Base-by-base conservation (phyloP, 1,140 invertebrate species). In the Zaprionus capensis region DNA sequence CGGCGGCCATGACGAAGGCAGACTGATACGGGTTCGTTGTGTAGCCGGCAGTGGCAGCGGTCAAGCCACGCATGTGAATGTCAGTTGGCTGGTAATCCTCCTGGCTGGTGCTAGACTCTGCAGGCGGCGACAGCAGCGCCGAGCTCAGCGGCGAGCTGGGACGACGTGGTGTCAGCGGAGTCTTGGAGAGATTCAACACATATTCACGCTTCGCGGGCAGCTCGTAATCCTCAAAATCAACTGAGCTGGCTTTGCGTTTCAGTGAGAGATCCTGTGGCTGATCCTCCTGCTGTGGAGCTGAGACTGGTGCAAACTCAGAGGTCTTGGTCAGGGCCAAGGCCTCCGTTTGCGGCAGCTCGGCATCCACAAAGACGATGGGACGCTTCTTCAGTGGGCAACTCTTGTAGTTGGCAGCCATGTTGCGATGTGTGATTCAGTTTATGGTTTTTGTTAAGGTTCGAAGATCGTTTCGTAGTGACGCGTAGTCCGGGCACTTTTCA, bases 331-430 rank as follows among this genome's bases (percentile, higher is more conserved):
- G 20, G 12, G 88, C 83, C 83, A 91, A 91, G 74, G 90, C 85
- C 76, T 86, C 90, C 28, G 80, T 85, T 81, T 91, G 90, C 65
- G 74, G 73, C 49, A 78, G 76, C 55, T 94, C 83, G 2, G 41
- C n/a, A 94, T 93, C 75, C 41, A 87, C 82, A 22, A 96, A 93
- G 15, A 94, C 93, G 73, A 97, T 95, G 67, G 97, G 97, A 92
- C 97, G 95, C 94, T 98, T 98, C 93, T 98, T 98, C 31, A 98
- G 94, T 91, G 97, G 97, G 91, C 97, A 97, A 93, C 97, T 96
- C 87, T 96, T 97, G 94, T 97, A 97, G 92, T 96, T 97, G 79
- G 80, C 62, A 44, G 82, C 79, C 91, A 92, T 92, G 68, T 58
- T 76, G 44, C 38, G 14, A 44, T 31, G 24, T 64, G 36, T 51